A percentile compares a stretch with the other conserved stretches of the same genome.
phyloP scores from a whole-genome alignment of 2,113 vertebrate species.

The Datnioides undecimradiatus region DNA sequence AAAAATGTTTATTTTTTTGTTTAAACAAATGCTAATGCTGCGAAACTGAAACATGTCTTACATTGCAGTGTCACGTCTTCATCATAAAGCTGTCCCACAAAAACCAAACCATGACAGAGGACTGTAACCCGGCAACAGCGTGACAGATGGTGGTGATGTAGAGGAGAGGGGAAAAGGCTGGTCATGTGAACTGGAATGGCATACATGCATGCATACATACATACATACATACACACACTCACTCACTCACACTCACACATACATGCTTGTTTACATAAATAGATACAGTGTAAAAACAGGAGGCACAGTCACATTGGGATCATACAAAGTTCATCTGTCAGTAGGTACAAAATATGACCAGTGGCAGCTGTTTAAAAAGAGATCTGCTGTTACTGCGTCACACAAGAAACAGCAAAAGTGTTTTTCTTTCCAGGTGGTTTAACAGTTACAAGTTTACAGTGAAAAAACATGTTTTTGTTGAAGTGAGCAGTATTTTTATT shows the following conservation, averaged over 20 bases:
- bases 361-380: constrained; percentile 10
- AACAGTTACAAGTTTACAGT: constrained; percentile 16
- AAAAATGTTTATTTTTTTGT: constrained; percentile 77
- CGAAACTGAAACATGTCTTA: constrained; percentile 64
- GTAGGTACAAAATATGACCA: constrained; percentile 49
- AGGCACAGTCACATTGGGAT: constrained; percentile 75
- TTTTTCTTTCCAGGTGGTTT: background rate
- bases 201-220: constrained; percentile 44
- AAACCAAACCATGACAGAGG: constrained; percentile 24
- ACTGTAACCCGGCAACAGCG: constrained; percentile 56
- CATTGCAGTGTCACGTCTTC: constrained; percentile 60
- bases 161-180: background rate
- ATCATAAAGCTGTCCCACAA: constrained; percentile 47
- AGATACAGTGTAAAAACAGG: constrained; percentile 81
- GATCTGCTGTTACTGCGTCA: constrained; percentile 6
- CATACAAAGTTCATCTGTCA: constrained; percentile 67
- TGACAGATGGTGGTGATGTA: constrained; percentile 48
- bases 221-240: constrained; percentile 17
- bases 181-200: constrained; percentile 66
- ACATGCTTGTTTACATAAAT: constrained; percentile 73
- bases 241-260: constrained; percentile 29
- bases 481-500: background rate
- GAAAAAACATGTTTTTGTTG: background rate
- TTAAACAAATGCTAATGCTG: constrained; percentile 72
- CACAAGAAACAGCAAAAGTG: constrained; percentile 23